phyloP scores from a whole-genome alignment of 2,113 vertebrate species.

The Gymnogyps californianus region DNA sequence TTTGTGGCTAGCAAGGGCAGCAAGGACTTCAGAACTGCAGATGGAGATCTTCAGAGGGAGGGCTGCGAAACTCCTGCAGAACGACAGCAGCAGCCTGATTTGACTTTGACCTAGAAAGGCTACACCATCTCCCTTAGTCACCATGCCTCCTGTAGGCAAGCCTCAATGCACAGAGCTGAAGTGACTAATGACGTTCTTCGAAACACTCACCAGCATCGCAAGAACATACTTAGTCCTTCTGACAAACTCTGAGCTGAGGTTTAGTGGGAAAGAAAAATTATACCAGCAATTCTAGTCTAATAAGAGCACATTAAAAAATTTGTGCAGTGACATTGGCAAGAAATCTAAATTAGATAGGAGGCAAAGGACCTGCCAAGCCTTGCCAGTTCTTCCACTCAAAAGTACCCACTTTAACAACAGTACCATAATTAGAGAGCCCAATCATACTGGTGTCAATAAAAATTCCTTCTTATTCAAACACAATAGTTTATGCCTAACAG shows the following conservation, averaged over 20 bases:
- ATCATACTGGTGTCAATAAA: background rate
- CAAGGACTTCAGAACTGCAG: background rate
- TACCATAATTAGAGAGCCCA: background rate
- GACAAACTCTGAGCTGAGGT: background rate
- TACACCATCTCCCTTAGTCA: background rate
- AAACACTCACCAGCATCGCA: background rate
- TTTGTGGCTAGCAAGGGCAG: background rate
- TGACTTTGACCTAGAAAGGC: constrained; percentile 1
- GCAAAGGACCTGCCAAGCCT: background rate
- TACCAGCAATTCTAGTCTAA: background rate
- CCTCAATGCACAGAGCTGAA: background rate
- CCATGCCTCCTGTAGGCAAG: background rate
- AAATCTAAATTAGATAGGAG: background rate
- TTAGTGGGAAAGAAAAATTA: background rate
- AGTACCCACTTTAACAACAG: background rate
- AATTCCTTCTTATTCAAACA: background rate
- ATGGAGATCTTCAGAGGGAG: background rate
- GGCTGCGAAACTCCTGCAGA: background rate
- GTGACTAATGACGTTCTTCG: rapidly evolving
- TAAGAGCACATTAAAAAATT: background rate
- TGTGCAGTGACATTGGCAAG: background rate
- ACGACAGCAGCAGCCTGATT: background rate
- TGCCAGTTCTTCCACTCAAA: background rate
- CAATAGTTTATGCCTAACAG: background rate
- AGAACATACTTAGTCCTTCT: background rate